Evolutionary conservation across 2,888 invertebrate species (phyloP).

Genomic region (Electrophaes corylata): DNA sequence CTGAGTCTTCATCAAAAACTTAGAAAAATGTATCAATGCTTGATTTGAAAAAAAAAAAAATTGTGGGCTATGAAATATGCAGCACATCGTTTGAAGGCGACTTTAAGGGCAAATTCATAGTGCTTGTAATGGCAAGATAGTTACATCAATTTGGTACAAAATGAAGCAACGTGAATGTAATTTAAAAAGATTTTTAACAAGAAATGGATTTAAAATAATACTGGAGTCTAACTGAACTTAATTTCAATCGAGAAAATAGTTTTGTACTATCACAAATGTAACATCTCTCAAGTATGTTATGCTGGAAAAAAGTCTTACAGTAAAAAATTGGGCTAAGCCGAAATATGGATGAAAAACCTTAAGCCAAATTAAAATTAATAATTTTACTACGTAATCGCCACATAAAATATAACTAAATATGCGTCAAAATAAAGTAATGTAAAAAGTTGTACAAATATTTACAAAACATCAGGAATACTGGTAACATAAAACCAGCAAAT

Average conservation of each 20-base stretch:
- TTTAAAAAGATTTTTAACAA: conserved; percentile 16
- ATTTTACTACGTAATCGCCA: conserved; percentile 61
- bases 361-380: conserved; percentile 40
- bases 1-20: too few relatives aligned
- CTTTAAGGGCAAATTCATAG: neutral
- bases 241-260: conserved; percentile 41
- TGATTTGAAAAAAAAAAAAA: too few relatives aligned
- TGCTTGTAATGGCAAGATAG: conserved; percentile 37
- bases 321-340: conserved; percentile 62
- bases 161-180: conserved; percentile 42
- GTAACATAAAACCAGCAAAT: conserved; percentile 60
- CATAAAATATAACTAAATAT: conserved; percentile 56
- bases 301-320: conserved; percentile 36
- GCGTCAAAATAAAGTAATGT: conserved; percentile 62
- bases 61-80: neutral
- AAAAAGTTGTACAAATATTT: conserved; percentile 68
- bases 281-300: conserved; percentile 26
- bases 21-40: too few relatives aligned
- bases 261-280: conserved; percentile 78
- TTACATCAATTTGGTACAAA: conserved; percentile 40
- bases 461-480: conserved; percentile 61
- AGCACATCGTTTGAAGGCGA: neutral
- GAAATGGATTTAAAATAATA: conserved; percentile 59
- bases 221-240: conserved; percentile 60
- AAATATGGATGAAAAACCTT: conserved; percentile 50